These are phyloP conservation scores for Halichondria panicea DNA, from an alignment of 37 sponge, comb jelly and placozoan species.

Conservation along the genomic window DNA sequence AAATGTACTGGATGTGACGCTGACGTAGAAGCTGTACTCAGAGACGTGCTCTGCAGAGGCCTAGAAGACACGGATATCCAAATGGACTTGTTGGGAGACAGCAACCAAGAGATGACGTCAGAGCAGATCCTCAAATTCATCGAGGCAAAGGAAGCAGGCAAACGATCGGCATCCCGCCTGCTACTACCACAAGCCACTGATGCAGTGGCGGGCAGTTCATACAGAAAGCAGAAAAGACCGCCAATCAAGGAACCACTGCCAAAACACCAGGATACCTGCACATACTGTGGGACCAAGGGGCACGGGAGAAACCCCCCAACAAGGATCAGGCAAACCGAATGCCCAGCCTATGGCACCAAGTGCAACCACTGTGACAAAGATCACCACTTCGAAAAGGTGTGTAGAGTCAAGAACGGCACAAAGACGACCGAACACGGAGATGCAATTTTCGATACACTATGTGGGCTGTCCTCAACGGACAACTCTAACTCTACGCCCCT, in stretches of 20 bases:
- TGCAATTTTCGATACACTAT: conserved; percentile 18
- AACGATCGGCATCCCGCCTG: conserved; percentile 23
- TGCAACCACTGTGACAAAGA: conserved; percentile 14
- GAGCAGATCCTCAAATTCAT: conserved; percentile 28
- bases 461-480: conserved; percentile 13
- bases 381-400: conserved; percentile 14
- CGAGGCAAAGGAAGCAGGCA: conserved; percentile 25
- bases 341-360: conserved; percentile 20
- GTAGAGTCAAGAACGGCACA: not conserved
- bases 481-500: not conserved
- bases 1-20: conserved; percentile 16
- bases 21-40: conserved; percentile 31
- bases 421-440: conserved; percentile 1
- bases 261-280: conserved; percentile 12
- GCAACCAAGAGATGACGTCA: conserved; percentile 36
- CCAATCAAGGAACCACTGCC: conserved; percentile 1
- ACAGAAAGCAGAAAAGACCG: conserved; percentile 11
- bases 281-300: conserved; percentile 20
- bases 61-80: conserved; percentile 39
- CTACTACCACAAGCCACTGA: conserved; percentile 32
- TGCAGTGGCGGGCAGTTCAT: conserved; percentile 5
- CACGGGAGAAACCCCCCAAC: conserved; percentile 36
- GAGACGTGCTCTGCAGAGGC: conserved; percentile 9
- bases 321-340: conserved; percentile 3
- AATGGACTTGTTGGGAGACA: conserved; percentile 36